Base-by-base conservation (phyloP, 2,888 invertebrate species). In the Drosophila heteroneura region DNA sequence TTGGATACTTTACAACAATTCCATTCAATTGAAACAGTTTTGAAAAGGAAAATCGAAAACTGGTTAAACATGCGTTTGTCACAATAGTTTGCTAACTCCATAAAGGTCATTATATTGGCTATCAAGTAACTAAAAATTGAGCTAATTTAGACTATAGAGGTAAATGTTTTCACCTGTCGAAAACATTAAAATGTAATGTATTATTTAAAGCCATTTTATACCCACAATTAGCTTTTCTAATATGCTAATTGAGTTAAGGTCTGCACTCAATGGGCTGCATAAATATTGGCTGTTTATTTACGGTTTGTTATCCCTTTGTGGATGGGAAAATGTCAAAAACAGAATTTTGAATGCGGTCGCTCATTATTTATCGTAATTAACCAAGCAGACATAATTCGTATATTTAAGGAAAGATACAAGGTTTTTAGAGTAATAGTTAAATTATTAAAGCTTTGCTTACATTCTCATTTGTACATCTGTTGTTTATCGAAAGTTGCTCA, bases 1-100 rank as follows among this genome's bases (percentile, higher is more conserved):
- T 70, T 59, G 65, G 70, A 82, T 82, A 74, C 69, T 80, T 75
- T 75, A 69, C 59, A 70, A 66, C 71, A 83, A 74, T 80, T 85
- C 77, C 83, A 85, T 79, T 79, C 66, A 74, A 83, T 79, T 72
- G 74, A 53, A 64, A 63, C 61, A 60, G 52, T 62, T 66, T 26
- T 35, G 47, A 5, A 41, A 49, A n/a, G 32, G 30, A 33, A 51
- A 19, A 28, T 37, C 14, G 22, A 44, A 35, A 61, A 26, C 32
- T 16, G 54, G 32, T 53, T 35, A 14, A 33, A 35, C 30, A 37
- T 39, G n/a, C 33, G 52, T 51, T 62, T 62, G 19, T 56, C 41
- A 53, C 19, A 57, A n/a, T 49, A 53, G 32, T 32, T n/a, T 33
- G 41, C 9, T 28, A 56, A 44, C 26, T n/a, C 10, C n/a, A 9